phyloP scores from a whole-genome alignment of 2,888 invertebrate species.

The Tipula vernalis region DNA sequence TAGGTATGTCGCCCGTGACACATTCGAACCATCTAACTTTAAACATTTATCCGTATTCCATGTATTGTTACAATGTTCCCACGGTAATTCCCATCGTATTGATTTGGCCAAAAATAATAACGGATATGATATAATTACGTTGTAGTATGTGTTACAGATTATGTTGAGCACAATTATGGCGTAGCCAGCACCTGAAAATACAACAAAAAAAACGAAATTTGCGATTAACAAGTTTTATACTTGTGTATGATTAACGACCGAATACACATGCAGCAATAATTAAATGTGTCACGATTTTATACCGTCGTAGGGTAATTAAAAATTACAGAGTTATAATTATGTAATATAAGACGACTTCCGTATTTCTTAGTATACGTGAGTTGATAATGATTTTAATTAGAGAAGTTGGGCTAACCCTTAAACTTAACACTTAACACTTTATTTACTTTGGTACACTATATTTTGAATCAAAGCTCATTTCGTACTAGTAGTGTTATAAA shows the following conservation, averaged over 20 bases:
- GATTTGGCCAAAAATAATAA: conserved; percentile 63
- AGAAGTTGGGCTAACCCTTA: too few relatives aligned
- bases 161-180: conserved; percentile 69
- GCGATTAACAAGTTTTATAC: background rate
- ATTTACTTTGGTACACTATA: too few relatives aligned
- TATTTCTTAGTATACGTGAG: background rate
- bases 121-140: conserved; percentile 75
- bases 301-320: too few relatives aligned
- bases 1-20: background rate
- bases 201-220: conserved; percentile 11
- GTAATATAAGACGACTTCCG: background rate
- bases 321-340: background rate
- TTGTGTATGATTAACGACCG: background rate
- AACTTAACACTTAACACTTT: too few relatives aligned
- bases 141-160: conserved; percentile 72
- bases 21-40: conserved; percentile 23
- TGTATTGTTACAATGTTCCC: conserved; percentile 61
- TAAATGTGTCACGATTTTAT: background rate
- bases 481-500: too few relatives aligned
- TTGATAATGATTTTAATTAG: too few relatives aligned
- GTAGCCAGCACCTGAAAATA: conserved; percentile 64
- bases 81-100: conserved; percentile 53
- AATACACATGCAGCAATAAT: too few relatives aligned
- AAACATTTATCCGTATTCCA: conserved; percentile 75
- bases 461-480: too few relatives aligned